Percentiles rank a stretch among this genome's conserved stretches.
Evolutionary conservation across 1,140 invertebrate genomes (phyloP).

Genomic region (Myzus persicae): DNA sequence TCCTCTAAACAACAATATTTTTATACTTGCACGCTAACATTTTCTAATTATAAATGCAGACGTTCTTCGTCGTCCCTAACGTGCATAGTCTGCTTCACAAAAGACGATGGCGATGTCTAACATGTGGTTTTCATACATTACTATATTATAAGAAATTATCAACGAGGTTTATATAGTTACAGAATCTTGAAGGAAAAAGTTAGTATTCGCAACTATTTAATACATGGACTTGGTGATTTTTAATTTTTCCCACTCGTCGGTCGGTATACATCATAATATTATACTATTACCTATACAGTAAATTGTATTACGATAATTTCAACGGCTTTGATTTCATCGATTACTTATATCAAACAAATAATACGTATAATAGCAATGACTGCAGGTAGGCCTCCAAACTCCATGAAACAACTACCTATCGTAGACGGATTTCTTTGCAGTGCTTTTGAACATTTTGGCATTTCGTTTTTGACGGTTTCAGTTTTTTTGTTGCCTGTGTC

Average conservation of each 20-base stretch:
- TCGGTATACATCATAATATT: background rate
- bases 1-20: constrained; percentile 9
- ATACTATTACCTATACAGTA: background rate
- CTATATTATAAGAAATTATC: background rate
- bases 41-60: constrained; percentile 28
- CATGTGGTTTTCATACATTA: background rate
- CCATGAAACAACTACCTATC: background rate
- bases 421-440: background rate
- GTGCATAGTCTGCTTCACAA: background rate
- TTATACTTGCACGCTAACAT: background rate
- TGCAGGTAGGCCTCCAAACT: background rate
- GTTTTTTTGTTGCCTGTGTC: background rate
- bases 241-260: background rate
- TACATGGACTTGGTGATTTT: background rate
- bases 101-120: background rate
- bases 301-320: background rate
- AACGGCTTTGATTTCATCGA: background rate
- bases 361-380: background rate
- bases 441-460: background rate
- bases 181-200: background rate
- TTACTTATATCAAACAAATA: background rate
- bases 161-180: background rate
- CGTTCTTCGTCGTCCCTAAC: background rate
- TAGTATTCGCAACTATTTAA: background rate
- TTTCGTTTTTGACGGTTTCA: background rate